Evolutionary conservation across 92 coral and sea anemone species (phyloP), one percentile per base, ranked within the genome.

Genomic region (Parazoanthus atlanticus): DNA sequence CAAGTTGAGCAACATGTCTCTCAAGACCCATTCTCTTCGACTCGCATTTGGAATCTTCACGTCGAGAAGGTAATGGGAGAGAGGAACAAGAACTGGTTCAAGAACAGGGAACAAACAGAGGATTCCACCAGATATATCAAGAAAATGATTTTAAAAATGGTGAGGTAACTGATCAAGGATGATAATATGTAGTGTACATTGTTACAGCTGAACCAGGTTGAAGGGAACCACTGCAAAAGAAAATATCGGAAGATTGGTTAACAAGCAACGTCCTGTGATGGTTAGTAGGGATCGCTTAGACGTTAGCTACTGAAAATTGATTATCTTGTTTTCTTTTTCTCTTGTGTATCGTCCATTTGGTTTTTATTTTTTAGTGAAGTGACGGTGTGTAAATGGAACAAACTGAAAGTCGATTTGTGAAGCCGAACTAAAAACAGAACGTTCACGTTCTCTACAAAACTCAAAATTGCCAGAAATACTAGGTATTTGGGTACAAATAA

Each of bases 1-100:
- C 4, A 72, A 33, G 76, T 72, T 72, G 21, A 72, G 76, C 10
- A 72, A 16, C 30, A 72, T 72, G 21, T 72, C 76, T 30, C 76
- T 72, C 26, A 72, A 33, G 76, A 31, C 76, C 76, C 76, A 72
- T 16, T 72, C 76, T n/a, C 76, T 72, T 2, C 31, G 21, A 11
- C 76, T 72, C 6, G 76, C 23, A 72, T 13, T 72, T 29, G 40
- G 76, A 72, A 72, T 30, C 76, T 31, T 33, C 40, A 72, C 76
- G 17, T 72, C 76, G 26, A 72, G 76, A 25, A 72, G 76, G 21
- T 72, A 72, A 33, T 30, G 76, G 76, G 76, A 72, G 7, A 72
- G 41, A 1, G 32, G 76, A 8, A 29, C 19, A 30, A 72, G 76
- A 72, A 72, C 17, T 72, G 76, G 23, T 41, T 72, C 76, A 12